phyloP scores from a whole-genome alignment of 2,113 vertebrate species.

The Crotalus helleri region DNA sequence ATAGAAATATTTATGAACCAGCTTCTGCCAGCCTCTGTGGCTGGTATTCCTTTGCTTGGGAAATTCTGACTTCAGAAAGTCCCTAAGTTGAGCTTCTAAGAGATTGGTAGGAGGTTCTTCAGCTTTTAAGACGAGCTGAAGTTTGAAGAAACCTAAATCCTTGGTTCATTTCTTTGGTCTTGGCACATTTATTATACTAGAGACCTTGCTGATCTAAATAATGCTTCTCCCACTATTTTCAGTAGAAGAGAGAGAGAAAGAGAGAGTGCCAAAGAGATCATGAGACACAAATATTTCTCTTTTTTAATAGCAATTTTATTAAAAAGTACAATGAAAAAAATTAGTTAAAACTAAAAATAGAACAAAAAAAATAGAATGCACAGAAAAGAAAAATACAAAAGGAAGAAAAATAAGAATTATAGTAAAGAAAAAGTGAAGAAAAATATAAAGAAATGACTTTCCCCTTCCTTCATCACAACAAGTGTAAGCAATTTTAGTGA shows the following conservation, averaged over 20 bases:
- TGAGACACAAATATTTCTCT: not conserved
- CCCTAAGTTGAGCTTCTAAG: not conserved
- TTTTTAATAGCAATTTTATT: not conserved
- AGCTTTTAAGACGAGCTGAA: not conserved
- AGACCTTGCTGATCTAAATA: not conserved
- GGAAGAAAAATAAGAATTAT: not conserved
- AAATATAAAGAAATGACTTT: not conserved
- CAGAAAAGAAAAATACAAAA: not conserved
- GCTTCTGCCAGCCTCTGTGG: not conserved
- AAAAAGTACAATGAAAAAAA: not conserved
- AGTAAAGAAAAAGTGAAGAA: not conserved
- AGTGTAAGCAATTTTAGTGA: not conserved
- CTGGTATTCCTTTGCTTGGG: not conserved
- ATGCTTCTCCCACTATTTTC: not conserved
- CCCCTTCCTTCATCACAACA: not conserved
- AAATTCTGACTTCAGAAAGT: not conserved
- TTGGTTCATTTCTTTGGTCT: not conserved
- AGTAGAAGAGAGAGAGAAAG: not conserved
- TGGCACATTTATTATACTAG: not conserved
- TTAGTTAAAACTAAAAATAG: not conserved
- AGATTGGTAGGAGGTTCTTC: not conserved
- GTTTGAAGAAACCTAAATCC: not conserved
- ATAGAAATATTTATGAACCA: not conserved
- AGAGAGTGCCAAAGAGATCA: not conserved
- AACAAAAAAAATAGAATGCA: not conserved